These are phyloP conservation scores for Hydroisotoma schaefferi DNA, from an alignment of 2,888 invertebrate species.

Conservation along the genomic window DNA sequence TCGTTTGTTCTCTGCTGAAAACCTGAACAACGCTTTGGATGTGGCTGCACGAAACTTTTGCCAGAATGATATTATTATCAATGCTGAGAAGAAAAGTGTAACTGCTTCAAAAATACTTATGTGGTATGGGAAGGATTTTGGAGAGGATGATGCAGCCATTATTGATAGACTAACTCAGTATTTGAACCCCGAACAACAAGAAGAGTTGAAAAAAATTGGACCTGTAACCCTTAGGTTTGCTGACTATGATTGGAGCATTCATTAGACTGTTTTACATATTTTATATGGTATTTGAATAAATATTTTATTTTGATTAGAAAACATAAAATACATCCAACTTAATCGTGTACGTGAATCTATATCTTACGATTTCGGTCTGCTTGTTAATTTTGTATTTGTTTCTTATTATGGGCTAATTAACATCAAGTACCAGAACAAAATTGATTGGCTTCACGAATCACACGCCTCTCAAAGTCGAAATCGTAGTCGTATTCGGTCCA, in stretches of 20 bases:
- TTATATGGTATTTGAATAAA: neutral
- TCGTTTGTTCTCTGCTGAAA: slow-evolving; percentile 33
- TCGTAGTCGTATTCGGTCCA: slow-evolving; percentile 36
- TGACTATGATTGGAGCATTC: slow-evolving; percentile 39
- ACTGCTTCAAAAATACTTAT: slow-evolving; percentile 36
- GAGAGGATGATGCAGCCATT: slow-evolving; percentile 28
- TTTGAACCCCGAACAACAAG: slow-evolving; percentile 16
- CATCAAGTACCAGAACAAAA: no score
- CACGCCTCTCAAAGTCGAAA: slow-evolving; percentile 40
- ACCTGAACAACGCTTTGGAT: slow-evolving; percentile 32
- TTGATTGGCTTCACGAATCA: slow-evolving; percentile 30
- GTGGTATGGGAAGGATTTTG: slow-evolving; percentile 40
- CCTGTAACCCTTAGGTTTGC: slow-evolving; percentile 23
- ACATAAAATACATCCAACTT: no score
- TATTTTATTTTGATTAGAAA: neutral
- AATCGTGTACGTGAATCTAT: no score
- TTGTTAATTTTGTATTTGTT: neutral
- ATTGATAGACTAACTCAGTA: slow-evolving; percentile 18
- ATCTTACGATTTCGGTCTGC: no score
- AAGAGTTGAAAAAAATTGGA: slow-evolving; percentile 6
- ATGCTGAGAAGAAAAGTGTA: slow-evolving; percentile 27
- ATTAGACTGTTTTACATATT: no score
- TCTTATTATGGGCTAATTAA: neutral
- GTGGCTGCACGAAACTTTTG: slow-evolving; percentile 32
- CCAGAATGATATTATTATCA: slow-evolving; percentile 28